A percentile compares a stretch with the other conserved stretches of the same genome.
phyloP scores from a whole-genome alignment of 1,140 invertebrate species.

The Zophobas morio region DNA sequence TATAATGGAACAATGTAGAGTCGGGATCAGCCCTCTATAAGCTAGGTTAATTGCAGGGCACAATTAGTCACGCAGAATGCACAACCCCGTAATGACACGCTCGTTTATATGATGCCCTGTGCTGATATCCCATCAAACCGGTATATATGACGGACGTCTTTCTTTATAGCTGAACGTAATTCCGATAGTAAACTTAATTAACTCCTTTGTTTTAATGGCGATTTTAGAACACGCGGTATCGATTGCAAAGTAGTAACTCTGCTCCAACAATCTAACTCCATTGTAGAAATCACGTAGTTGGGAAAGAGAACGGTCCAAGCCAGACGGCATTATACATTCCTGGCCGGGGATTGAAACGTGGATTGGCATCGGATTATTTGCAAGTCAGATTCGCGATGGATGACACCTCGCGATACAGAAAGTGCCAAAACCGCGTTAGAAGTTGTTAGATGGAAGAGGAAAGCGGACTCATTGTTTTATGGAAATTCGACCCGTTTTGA shows the following conservation, averaged over 20 bases:
- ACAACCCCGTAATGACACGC: conserved; percentile 46
- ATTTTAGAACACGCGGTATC: conserved; percentile 9
- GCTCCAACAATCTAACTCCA: neutral
- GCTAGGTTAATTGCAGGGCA: conserved; percentile 50
- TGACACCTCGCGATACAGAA: conserved; percentile 22
- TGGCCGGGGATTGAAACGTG: conserved; percentile 7
- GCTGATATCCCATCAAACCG: conserved; percentile 25
- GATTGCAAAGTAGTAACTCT: neutral
- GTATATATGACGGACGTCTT: conserved; percentile 39
- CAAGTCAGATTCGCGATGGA: conserved; percentile 15
- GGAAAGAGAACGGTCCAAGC: conserved; percentile 4
- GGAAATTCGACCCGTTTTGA: conserved; percentile 20
- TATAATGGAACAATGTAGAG: conserved; percentile 41
- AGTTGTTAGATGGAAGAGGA: conserved; percentile 9
- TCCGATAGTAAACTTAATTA: conserved; percentile 24
- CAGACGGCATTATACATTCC: conserved; percentile 20
- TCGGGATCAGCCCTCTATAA: conserved; percentile 47
- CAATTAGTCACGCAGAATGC: conserved; percentile 52
- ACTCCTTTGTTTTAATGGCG: conserved; percentile 3
- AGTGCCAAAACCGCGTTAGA: conserved; percentile 25
- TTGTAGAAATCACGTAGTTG: conserved; percentile 1
- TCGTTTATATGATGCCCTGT: conserved; percentile 38
- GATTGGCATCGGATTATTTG: conserved; percentile 10
- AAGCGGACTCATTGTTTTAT: conserved; percentile 22
- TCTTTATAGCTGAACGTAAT: conserved; percentile 21